phyloP scores from a whole-genome alignment of 1,140 invertebrate genomes.

The Homarus americanus region DNA sequence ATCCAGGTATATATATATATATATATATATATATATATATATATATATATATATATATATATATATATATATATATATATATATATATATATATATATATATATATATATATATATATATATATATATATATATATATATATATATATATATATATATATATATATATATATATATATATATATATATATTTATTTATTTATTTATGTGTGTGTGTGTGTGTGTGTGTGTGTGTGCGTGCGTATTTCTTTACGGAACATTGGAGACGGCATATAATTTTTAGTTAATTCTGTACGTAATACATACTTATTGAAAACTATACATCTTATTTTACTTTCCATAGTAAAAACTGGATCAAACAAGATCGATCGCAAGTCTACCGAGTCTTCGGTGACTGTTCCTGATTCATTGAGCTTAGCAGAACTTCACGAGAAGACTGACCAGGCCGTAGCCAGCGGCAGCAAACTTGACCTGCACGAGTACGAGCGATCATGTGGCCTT shows the following conservation, averaged over 20 bases:
- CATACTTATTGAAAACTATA: no score
- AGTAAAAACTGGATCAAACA: neutral
- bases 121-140: constrained; percentile 25
- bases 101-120: constrained; percentile 27
- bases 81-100: constrained; percentile 24
- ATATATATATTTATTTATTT: constrained; percentile 7
- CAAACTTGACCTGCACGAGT: neutral
- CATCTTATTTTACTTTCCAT: neutral
- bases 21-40: constrained; percentile 30
- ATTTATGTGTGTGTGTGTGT: constrained; percentile 23
- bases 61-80: neutral
- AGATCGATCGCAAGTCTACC: neutral
- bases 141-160: constrained; percentile 28
- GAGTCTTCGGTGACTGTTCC: constrained; percentile 31
- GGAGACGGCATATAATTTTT: neutral
- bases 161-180: constrained; percentile 31
- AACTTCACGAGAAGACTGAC: neutral
- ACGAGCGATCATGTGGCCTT: neutral
- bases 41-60: constrained; percentile 25
- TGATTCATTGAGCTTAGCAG: neutral
- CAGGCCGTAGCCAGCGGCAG: constrained; percentile 18
- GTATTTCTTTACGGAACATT: neutral
- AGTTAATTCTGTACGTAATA: neutral
- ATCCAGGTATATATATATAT: constrained; percentile 6
- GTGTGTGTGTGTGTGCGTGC: neutral